These are phyloP conservation scores for Tokudaia muenninki DNA, from an alignment of 2,797 vertebrate genomes.

Conservation along the genomic window DNA sequence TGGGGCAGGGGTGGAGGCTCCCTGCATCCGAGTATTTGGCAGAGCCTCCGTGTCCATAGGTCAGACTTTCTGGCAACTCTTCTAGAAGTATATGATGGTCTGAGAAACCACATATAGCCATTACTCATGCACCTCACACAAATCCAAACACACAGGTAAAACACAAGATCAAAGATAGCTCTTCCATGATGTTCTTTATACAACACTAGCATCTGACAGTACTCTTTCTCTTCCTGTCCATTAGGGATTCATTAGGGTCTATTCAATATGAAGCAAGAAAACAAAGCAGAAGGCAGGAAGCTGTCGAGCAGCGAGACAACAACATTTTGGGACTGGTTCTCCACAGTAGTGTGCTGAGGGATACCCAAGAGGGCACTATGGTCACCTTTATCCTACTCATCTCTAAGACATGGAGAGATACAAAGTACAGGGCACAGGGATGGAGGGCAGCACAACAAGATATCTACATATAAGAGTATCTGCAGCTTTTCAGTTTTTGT, in stretches of 20 bases:
- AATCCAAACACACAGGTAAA: constrained; percentile 47
- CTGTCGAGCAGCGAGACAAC: not conserved
- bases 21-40: not conserved
- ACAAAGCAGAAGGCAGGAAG: constrained; percentile 15
- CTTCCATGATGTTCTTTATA: constrained; percentile 17
- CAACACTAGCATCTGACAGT: not conserved
- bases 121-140: constrained; percentile 35
- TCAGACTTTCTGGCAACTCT: not conserved
- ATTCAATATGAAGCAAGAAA: not conserved
- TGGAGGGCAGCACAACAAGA: not conserved
- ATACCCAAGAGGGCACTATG: not conserved
- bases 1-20: not conserved
- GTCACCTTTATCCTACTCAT: constrained; percentile 1
- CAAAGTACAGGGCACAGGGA: not conserved
- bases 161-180: constrained; percentile 33
- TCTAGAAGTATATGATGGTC: constrained; percentile 19
- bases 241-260: constrained; percentile 21
- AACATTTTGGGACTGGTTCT: not conserved
- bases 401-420: not conserved
- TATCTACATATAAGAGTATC: not conserved
- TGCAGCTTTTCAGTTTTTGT: not conserved
- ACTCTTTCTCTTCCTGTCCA: not conserved
- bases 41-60: not conserved
- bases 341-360: not conserved
- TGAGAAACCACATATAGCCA: constrained; percentile 25